Conservation (phyloP, 2,888 invertebrate species). For the Seira sanloemensis region DNA sequence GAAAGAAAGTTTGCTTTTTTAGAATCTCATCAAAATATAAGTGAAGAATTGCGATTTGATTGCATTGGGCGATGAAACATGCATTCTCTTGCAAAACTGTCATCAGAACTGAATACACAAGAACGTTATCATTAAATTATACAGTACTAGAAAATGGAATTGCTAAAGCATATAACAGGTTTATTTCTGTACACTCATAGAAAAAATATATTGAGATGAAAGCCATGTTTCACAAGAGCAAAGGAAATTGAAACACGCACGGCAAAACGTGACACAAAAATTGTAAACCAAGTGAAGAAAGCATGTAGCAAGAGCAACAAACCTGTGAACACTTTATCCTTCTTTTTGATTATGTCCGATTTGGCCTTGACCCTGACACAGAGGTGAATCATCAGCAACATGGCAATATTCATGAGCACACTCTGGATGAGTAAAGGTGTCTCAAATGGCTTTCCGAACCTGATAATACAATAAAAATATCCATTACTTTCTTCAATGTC, state of each 20-base stretch:
- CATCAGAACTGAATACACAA: neutral
- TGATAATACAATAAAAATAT: conserved; percentile 76
- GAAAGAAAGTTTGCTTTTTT: neutral
- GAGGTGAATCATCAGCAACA: conserved; percentile 96
- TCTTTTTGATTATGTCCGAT: conserved; percentile 83
- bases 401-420: conserved; percentile 96
- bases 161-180: conserved; percentile 2
- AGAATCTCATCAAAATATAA: neutral
- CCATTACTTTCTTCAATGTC: conserved; percentile 1
- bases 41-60: neutral
- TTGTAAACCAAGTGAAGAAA: neutral
- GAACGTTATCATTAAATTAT: neutral
- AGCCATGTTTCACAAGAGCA: neutral
- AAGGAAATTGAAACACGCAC: neutral
- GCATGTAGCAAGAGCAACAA: conserved; percentile 73
- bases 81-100: neutral
- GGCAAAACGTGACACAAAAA: neutral
- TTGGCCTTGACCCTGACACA: conserved; percentile 91
- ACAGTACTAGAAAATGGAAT: neutral
- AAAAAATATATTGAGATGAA: neutral
- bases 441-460: conserved; percentile 99
- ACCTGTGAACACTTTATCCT: conserved; percentile 92
- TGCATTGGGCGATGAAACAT: neutral
- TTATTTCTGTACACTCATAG: neutral
- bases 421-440: conserved; percentile 96